Evolutionary conservation across 2,888 invertebrate genomes (phyloP), one percentile per base, ranked within the genome.

Genomic region (Gymnoscelis rufifasciata): DNA sequence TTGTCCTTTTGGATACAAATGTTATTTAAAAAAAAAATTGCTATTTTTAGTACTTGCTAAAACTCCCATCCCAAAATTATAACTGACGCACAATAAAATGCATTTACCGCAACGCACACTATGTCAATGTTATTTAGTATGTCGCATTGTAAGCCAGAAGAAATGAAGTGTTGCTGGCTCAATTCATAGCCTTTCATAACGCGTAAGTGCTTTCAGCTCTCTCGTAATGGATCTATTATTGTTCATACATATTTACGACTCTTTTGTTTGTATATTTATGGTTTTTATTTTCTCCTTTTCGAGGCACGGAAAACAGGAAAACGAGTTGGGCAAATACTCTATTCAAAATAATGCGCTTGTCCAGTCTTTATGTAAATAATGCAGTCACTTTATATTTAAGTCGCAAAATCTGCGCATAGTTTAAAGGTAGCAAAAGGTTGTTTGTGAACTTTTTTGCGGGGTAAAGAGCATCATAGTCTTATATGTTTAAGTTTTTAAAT

Each of bases 151-250:
- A 48, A 51, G 47, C 43, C 53, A 55, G 55, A 57, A 57, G 53
- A 58, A 56, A 58, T 58, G 56, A 58, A 58, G 57, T 58, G 57
- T 58, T 58, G 52, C 56, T 55, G 51, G 53, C 53, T 47, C 43
- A 38, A 53, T 57, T 57, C 54, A 54, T 55, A 50, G 48, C 53
- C 42, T 50, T 50, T 50, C 42, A 50, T 45, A 43, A 43, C 51
- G 53, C 42, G 52, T 53, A 55, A 55, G 57, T 53, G 47, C 52
- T 50, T 50, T 39, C 51, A 44, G 43, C 43, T 42, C 37, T 40
- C 46, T 49, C 47, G 51, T 58, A 58, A 58, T 58, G 53, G 56
- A 48, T 48, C 56, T 56, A 52, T 56, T 58, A 58, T 56, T 56
- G 55, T 58, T 58, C 54, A 56, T 57, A 57, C 55, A 55, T 56